Percentiles rank a stretch among this genome's conserved stretches.
phyloP scores from a whole-genome alignment of 37 sponge, comb jelly and placozoan genomes.

The Theonella swinhoei region DNA sequence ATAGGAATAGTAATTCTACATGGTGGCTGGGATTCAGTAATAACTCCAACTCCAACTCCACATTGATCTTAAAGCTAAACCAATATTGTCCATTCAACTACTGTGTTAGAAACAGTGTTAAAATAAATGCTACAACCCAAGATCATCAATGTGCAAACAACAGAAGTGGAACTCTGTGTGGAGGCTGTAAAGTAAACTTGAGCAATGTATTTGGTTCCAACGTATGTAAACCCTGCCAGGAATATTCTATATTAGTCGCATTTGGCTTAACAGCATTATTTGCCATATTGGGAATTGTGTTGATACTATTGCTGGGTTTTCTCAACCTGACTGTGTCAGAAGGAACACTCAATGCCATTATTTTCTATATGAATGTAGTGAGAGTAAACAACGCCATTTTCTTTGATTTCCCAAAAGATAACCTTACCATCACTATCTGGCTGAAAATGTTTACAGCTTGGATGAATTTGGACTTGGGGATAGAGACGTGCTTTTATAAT shows the following conservation, averaged over 20 bases:
- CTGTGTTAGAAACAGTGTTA: background rate
- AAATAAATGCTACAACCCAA: background rate
- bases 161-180: background rate
- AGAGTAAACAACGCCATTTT: background rate
- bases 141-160: background rate
- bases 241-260: background rate
- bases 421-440: background rate
- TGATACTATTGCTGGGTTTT: background rate
- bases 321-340: background rate
- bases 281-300: background rate
- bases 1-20: background rate
- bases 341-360: conserved; percentile 1
- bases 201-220: background rate
- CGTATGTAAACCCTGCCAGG: background rate
- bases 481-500: background rate
- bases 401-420: background rate
- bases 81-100: conserved; percentile 8
- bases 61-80: background rate
- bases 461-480: conserved; percentile 4
- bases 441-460: background rate
- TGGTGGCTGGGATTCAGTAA: background rate
- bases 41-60: background rate
- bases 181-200: background rate
- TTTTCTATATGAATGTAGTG: conserved; percentile 4
- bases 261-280: background rate